phyloP scores from a whole-genome alignment of 35 echinoderm and acorn worm species.

The Chiridota heheva region DNA sequence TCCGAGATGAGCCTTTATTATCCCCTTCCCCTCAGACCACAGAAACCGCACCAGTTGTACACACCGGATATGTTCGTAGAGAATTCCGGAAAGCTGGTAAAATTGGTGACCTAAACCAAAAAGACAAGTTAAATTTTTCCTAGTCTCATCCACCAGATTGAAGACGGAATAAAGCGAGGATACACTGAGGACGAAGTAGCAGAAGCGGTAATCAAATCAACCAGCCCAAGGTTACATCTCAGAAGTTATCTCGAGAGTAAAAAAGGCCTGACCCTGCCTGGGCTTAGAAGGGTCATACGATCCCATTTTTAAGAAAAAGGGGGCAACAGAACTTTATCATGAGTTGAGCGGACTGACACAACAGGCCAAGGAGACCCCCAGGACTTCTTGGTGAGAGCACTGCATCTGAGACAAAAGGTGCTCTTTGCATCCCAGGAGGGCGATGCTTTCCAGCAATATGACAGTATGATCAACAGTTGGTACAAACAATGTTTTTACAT shows the following conservation, averaged over 20 bases:
- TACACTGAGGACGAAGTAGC: conserved; percentile 35
- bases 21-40: too few relatives aligned
- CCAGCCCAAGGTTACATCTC: conserved; percentile 22
- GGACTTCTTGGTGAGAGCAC: conserved; percentile 22
- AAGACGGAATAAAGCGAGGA: conserved; percentile 11
- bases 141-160: conserved; percentile 56
- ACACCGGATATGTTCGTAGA: conserved; percentile 7
- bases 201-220: conserved; percentile 48
- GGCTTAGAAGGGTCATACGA: conserved; percentile 2
- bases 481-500: conserved; percentile 24
- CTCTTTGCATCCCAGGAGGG: conserved; percentile 33
- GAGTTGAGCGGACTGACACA: conserved; percentile 16
- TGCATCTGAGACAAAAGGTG: conserved; percentile 47
- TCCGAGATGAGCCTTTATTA: too few relatives aligned
- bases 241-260: conserved; percentile 50
- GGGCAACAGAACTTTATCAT: conserved; percentile 50
- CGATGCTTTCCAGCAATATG: conserved; percentile 14
- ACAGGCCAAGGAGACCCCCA: conserved; percentile 38
- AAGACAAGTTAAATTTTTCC: conserved; percentile 40
- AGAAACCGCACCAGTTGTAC: too few relatives aligned
- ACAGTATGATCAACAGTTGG: conserved; percentile 26
- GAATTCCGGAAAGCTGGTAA: conserved; percentile 68
- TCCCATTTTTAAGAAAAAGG: conserved; percentile 54
- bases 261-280: background rate
- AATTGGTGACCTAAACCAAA: conserved; percentile 55